These are phyloP conservation scores for Scleropages formosus DNA, from an alignment of 2,797 vertebrate genomes.

Conservation along the genomic window DNA sequence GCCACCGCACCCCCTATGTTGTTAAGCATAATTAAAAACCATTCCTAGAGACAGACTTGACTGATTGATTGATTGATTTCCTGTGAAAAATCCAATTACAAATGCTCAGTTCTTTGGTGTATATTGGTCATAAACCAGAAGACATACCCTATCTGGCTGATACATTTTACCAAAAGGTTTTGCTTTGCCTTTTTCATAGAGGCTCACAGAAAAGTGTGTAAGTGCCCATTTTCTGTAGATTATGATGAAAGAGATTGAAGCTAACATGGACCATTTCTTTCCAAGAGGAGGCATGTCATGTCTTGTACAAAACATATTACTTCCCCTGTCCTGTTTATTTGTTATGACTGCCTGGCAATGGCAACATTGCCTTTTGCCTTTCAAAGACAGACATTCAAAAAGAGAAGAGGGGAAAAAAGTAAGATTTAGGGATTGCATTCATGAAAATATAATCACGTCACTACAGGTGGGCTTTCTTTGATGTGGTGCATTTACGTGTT, in stretches of 20 bases:
- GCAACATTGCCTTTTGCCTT: neutral
- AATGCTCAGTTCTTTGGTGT: too few species aligned
- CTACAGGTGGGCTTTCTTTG: conserved; percentile 21
- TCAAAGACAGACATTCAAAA: neutral
- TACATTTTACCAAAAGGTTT: too few species aligned
- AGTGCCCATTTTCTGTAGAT: neutral
- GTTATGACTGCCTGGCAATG: conserved; percentile 18
- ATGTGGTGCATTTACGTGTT: conserved; percentile 8
- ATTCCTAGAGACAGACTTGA: too few species aligned
- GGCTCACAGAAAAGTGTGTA: neutral
- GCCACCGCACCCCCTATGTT: too few species aligned
- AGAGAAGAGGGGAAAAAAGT: neutral
- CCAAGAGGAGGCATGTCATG: neutral
- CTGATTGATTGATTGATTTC: too few species aligned
- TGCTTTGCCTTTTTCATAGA: too few species aligned
- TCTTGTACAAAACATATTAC: neutral
- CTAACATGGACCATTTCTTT: too few species aligned
- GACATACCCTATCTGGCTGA: too few species aligned
- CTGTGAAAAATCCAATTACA: too few species aligned
- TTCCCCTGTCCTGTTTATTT: neutral
- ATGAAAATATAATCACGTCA: conserved; percentile 19
- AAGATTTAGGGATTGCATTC: conserved; percentile 2
- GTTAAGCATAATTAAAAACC: too few species aligned
- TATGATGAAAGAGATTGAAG: neutral
- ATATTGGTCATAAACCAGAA: too few species aligned